Evolutionary conservation across 2,888 invertebrate genomes (phyloP), one percentile per base, ranked within the genome.

Genomic region (Anarsia innoxiella): DNA sequence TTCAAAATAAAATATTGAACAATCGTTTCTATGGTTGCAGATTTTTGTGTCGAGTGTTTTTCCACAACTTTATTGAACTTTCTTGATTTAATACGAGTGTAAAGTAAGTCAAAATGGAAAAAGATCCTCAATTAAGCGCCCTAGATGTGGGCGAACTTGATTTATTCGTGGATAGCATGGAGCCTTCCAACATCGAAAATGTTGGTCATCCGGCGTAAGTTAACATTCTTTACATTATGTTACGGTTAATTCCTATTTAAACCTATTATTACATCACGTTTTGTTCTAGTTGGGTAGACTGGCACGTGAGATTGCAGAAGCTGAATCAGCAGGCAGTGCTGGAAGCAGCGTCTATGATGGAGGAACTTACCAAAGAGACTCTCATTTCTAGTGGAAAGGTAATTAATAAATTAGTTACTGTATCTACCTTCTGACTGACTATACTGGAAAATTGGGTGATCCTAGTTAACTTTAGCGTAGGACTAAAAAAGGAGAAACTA

Each of bases 241-340:
- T 3, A 6, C 19, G 27, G n/a, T 16, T 19, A 23, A 37, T 28
- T 31, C 31, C 6, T 19, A 27, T 16, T 13, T 3, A 4, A 3
- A 23, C 2, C 23, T 32, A 26, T 26, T 33, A 10, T 6, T 26
- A 25, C 14, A 23, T n/a, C n/a, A 23, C 4, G 19, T 31, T n/a
- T 16, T n/a, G 12, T 19, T 14, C 12, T 47, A 93, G 92, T 36
- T 95, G 94, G 94, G 76, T 93, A 31, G 92, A 93, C 51, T 90
- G 89, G 76, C 96, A 96, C 62, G 91, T 94, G 61, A 87, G 91
- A 53, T 66, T 96, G 5, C 92, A 95, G 59, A 93, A 95, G 67
- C 67, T 97, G 8, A 94, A 94, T 59, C 95, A 96, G 70, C 94
- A 96, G 79, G 95, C 95, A 1, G 88, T 93, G 28, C 67, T 94